Base-by-base conservation (phyloP, 2,113 vertebrate species). In the Urocynchramus pylzowi region DNA sequence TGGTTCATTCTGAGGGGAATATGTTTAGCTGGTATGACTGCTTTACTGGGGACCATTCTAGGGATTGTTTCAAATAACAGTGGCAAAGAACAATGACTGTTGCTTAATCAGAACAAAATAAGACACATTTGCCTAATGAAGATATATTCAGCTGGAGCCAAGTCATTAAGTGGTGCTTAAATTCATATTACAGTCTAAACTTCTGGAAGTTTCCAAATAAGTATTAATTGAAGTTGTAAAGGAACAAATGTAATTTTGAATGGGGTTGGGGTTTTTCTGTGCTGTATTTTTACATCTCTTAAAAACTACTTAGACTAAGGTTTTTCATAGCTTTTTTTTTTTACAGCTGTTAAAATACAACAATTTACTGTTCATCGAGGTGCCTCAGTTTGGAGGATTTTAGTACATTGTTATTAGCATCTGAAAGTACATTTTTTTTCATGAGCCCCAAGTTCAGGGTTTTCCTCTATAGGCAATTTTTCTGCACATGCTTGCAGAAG, bases 91-190 rank as follows among this genome's bases (percentile, higher is more conserved):
- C 4, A 22, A 41, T 45, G 42, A n/a, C 28, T 82, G 14, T 76
- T 88, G 63, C 28, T 87, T 93, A 87, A 76, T 53, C 7, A 63
- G 22, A 84, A 91, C 52, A 87, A 87, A 91, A 84, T 75, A 91
- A 93, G 74, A 82, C 26, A 49, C 5, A 23, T 93, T 90, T 95
- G 31, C 61, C 37, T 94, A 91, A 96, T 79, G 57, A 94, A 61
- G 49, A 73, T 79, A 68, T 49, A 68, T 85, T 89, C 61, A 73
- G 49, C 75, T 73, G 70, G 18, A 90, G 17, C 70, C 49, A 73
- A 79, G 44, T 73, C 37, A 79, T 94, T 91, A 96, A 94, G 49
- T 47, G 31, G n/a, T 93, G 28, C 57, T 94, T 95, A 91, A 73
- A 87, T 90, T 85, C 59, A 23, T 93, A 87, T 91, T 90, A 76